phyloP scores from a whole-genome alignment of 2,888 invertebrate species.

The Eueremaeus valkanovi region DNA sequence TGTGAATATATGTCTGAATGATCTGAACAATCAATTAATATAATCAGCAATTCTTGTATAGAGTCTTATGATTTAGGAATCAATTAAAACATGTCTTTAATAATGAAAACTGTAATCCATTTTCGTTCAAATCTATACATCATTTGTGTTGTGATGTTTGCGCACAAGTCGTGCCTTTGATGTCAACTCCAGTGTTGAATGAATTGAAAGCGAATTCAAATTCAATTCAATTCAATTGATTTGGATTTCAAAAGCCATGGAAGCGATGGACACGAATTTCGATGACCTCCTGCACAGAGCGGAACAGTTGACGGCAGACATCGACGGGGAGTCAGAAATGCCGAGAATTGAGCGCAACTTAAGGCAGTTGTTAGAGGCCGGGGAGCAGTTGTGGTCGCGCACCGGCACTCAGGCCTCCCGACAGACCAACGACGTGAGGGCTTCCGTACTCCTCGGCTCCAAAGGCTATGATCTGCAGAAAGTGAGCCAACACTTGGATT shows the following conservation, averaged over 20 bases:
- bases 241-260: constrained; percentile 18
- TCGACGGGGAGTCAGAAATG: constrained; percentile 67
- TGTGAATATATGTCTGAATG: no score
- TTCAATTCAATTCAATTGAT: no score
- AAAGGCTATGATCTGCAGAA: constrained; percentile 91
- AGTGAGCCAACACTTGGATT: constrained; percentile 83
- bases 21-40: no score
- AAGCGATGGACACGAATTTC: constrained; percentile 42
- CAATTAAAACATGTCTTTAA: no score
- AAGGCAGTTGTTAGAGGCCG: constrained; percentile 84
- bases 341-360: constrained; percentile 76
- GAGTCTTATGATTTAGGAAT: no score
- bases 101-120: no score
- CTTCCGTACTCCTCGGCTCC: constrained; percentile 82
- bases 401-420: constrained; percentile 65
- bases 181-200: background rate
- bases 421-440: constrained; percentile 78
- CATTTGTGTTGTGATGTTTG: no score
- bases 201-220: background rate
- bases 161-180: background rate
- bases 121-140: no score
- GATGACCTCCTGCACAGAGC: constrained; percentile 83
- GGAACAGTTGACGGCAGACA: constrained; percentile 82
- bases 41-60: no score
- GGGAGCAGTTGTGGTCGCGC: constrained; percentile 78